Base-by-base conservation (phyloP, 2,888 invertebrate species). In the Icerya purchasi region DNA sequence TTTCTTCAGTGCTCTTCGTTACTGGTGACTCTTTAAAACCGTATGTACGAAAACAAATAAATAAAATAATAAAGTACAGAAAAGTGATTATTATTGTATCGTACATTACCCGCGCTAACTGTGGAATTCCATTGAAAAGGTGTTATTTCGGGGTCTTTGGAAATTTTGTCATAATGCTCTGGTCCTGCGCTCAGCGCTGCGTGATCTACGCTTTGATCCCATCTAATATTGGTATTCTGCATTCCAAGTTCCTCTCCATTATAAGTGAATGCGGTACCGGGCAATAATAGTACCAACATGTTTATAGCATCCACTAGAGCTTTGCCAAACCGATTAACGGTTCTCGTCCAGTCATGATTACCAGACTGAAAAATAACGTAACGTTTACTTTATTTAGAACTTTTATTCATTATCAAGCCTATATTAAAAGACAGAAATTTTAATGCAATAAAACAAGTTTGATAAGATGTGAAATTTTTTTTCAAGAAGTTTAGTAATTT, bases 241-340 rank as follows among this genome's bases (percentile, higher is more conserved):
- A 84, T 82, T 1, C 82, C 86, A 56, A 88, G 77, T 72, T 87
- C 86, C 67, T 88, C 86, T 5, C 87, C 88, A 74, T 92, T 86
- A 69, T 93, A 93, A 1, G 87, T 84, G 10, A 91, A 80, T 22
- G 83, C 81, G 3, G 88, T 79, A 51, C 93, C 93, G 1, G 90
- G 91, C 58, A 93, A 73, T 23, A 90, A 75, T 68, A 76, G 65
- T 56, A 72, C 69, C 55, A 78, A 66, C 71, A 76, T 73, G 65
- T 75, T 73, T 57, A 75, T 66, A 1, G 69, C 71, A 62, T 74
- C 72, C 1, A 70, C 67, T 57, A 72, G 67, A 56, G 69, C 68
- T 1, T 64, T 65, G 2, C 73, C 73, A 51, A 71, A 68, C 20
- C 73, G 68, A 5, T 64, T 61, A 0, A 67, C 62, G 10, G 66